Evolutionary conservation across 2,113 vertebrate species (phyloP).

Genomic region (Notarius lentiginosus): DNA sequence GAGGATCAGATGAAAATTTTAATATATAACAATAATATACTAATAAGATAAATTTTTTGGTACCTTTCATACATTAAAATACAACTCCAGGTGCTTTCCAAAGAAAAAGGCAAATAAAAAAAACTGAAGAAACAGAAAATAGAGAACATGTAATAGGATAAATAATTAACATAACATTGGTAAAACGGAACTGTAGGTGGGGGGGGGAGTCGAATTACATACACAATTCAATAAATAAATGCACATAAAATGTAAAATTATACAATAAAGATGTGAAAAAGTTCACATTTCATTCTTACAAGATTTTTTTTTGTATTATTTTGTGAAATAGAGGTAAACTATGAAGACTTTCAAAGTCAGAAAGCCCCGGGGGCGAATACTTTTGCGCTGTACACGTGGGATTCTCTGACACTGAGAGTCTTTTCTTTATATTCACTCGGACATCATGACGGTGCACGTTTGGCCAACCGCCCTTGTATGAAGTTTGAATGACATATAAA

Average conservation of each 20-base stretch:
- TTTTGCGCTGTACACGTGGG: not conserved
- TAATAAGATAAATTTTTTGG: no score
- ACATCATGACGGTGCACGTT: slow-evolving; percentile 25
- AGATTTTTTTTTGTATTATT: not conserved
- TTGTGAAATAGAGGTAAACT: not conserved
- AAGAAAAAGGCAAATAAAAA: not conserved
- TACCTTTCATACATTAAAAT: not conserved
- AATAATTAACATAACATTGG: not conserved
- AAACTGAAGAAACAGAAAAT: not conserved
- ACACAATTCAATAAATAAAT: not conserved
- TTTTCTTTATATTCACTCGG: not conserved
- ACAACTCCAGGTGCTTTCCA: not conserved
- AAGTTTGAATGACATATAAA: not conserved
- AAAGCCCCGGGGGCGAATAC: not conserved
- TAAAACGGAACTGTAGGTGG: no score
- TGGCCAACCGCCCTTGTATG: slow-evolving; percentile 11
- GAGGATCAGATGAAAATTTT: not conserved
- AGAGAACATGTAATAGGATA: not conserved
- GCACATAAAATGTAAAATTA: not conserved
- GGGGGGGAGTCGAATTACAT: not conserved
- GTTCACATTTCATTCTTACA: not conserved
- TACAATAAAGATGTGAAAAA: not conserved
- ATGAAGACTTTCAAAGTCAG: no score
- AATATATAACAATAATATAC: no score
- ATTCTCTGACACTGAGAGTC: not conserved